A percentile compares a stretch with the other conserved stretches of the same genome.
Conservation (phyloP, 1,140 invertebrate genomes). For the Eciton burchellii region DNA sequence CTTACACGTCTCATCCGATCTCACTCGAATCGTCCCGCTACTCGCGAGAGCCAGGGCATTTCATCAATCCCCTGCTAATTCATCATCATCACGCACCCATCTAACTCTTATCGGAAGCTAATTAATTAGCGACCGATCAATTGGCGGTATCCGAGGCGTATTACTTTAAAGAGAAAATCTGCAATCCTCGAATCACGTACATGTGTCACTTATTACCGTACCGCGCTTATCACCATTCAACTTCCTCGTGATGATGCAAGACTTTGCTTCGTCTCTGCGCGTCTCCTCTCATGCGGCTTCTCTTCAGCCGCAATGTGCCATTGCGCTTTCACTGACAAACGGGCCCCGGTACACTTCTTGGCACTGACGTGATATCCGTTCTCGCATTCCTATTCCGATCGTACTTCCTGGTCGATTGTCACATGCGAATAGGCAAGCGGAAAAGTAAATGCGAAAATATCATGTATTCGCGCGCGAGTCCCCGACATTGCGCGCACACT, state of each 20-base stretch:
- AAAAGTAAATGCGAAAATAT: conserved; percentile 17
- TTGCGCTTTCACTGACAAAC: not conserved
- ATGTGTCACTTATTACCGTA: not conserved
- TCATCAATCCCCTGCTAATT: not conserved
- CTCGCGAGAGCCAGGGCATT: conserved; percentile 15
- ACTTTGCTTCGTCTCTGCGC: not conserved
- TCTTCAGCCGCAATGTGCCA: not conserved
- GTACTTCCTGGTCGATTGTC: not conserved
- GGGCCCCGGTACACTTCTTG: not conserved
- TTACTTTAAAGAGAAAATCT: not conserved
- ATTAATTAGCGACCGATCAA: not conserved
- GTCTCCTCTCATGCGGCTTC: too few species aligned
- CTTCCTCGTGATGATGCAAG: not conserved
- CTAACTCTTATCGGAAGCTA: not conserved
- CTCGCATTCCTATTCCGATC: conserved; percentile 5
- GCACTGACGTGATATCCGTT: not conserved
- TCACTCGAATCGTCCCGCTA: conserved; percentile 1
- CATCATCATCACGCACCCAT: not conserved
- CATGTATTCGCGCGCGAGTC: not conserved
- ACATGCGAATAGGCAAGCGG: not conserved
- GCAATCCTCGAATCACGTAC: not conserved
- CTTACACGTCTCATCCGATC: conserved; percentile 45
- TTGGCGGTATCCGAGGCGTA: not conserved
- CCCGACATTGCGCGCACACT: not conserved
- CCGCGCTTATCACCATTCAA: conserved; percentile 3